These are phyloP conservation scores for Hippopotamyrus pictus DNA, from an alignment of 2,797 vertebrate genomes.

Conservation along the genomic window DNA sequence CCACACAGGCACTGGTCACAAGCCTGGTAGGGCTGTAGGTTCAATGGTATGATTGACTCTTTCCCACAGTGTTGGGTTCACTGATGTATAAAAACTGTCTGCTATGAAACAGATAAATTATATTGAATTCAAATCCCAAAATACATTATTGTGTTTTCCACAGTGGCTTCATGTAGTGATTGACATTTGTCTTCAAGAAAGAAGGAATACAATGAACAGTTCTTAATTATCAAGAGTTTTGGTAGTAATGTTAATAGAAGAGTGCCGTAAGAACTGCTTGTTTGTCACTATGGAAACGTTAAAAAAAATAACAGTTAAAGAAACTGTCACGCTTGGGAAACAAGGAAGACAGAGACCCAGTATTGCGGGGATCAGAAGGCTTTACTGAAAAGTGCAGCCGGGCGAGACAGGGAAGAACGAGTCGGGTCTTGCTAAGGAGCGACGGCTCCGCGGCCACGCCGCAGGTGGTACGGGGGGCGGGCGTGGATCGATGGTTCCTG, in stretches of 20 bases:
- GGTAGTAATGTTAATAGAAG: not conserved
- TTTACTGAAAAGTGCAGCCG: too few relatives aligned
- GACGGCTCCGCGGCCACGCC: too few relatives aligned
- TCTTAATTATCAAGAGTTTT: not conserved
- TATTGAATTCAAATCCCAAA: not conserved
- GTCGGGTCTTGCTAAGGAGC: too few relatives aligned
- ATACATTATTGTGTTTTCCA: not conserved
- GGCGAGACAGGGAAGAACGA: too few relatives aligned
- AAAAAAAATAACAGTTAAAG: not conserved
- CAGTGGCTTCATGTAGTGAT: not conserved
- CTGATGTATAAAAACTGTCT: not conserved
- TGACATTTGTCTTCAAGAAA: not conserved
- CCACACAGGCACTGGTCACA: not conserved
- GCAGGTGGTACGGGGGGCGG: too few relatives aligned
- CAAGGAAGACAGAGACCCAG: too few relatives aligned
- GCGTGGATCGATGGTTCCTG: too few relatives aligned
- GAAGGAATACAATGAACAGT: not conserved
- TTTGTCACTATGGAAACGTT: not conserved
- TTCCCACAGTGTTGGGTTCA: not conserved
- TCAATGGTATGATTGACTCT: not conserved
- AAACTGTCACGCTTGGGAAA: too few relatives aligned
- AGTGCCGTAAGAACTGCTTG: not conserved
- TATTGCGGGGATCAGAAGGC: too few relatives aligned
- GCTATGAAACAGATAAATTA: not conserved
- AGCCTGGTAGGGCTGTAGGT: not conserved